These are phyloP conservation scores for Gnathonemus longibarbis DNA, from an alignment of 2,113 vertebrate genomes.

Conservation along the genomic window DNA sequence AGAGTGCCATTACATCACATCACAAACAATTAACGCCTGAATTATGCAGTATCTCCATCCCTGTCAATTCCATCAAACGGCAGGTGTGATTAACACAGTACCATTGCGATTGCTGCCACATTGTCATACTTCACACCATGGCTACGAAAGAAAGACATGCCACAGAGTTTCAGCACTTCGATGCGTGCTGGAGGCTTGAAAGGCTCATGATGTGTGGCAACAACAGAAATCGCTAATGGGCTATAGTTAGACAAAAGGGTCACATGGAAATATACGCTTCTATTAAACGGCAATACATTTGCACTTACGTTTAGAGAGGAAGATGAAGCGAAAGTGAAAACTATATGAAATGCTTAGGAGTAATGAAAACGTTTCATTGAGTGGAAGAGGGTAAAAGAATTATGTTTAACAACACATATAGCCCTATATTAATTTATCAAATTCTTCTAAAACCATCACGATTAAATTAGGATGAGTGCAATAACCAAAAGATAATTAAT, in stretches of 20 bases:
- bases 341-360: neutral
- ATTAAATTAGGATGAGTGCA: neutral
- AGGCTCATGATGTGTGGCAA: constrained; percentile 44
- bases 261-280: neutral
- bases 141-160: neutral
- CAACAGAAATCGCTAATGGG: constrained; percentile 40
- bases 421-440: neutral
- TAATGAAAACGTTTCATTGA: neutral
- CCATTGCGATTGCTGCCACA: neutral
- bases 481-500: neutral
- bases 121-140: neutral
- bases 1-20: neutral
- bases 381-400: neutral
- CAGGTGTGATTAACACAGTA: neutral
- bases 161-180: neutral
- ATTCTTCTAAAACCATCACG: neutral
- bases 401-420: neutral
- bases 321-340: neutral
- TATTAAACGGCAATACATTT: neutral
- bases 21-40: neutral
- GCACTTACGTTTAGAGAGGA: neutral
- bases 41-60: neutral
- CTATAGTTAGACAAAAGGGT: constrained; percentile 44
- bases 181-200: neutral
- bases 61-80: neutral